Percentiles rank a stretch among this genome's conserved stretches.
Conservation (phyloP, 1,140 invertebrate genomes). For the Micrasema minimum region DNA sequence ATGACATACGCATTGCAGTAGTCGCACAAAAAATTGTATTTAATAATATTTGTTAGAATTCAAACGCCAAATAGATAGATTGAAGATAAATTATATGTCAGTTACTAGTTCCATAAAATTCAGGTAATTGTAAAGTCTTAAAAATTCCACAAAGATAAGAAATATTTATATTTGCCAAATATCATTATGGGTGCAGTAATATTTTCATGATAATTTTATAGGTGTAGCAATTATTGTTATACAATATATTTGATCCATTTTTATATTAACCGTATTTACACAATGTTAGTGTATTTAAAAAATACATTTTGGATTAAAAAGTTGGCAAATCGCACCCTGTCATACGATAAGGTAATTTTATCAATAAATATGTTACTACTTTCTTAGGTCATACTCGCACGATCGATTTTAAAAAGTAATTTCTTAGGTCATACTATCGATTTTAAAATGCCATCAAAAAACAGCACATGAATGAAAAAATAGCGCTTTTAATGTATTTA, state of each 20-base stretch:
- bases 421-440: no score
- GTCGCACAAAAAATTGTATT: no score
- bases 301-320: neutral
- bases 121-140: no score
- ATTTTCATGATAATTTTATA: neutral
- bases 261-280: neutral
- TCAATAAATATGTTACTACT: neutral
- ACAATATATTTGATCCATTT: no score
- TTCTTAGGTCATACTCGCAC: neutral
- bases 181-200: slow-evolving; percentile 4
- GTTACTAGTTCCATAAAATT: no score
- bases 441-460: no score
- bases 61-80: no score
- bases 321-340: slow-evolving; percentile 10
- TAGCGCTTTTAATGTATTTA: no score
- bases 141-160: slow-evolving; percentile 1
- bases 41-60: no score
- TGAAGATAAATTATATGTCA: no score
- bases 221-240: neutral
- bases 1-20: no score
- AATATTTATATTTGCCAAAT: slow-evolving; percentile 3
- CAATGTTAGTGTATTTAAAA: neutral
- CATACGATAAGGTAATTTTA: neutral
- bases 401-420: neutral
- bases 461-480: no score